Evolutionary conservation across 2,797 vertebrate genomes (phyloP), one percentile per base, ranked within the genome.

Genomic region (Cephalopachus bancanus): DNA sequence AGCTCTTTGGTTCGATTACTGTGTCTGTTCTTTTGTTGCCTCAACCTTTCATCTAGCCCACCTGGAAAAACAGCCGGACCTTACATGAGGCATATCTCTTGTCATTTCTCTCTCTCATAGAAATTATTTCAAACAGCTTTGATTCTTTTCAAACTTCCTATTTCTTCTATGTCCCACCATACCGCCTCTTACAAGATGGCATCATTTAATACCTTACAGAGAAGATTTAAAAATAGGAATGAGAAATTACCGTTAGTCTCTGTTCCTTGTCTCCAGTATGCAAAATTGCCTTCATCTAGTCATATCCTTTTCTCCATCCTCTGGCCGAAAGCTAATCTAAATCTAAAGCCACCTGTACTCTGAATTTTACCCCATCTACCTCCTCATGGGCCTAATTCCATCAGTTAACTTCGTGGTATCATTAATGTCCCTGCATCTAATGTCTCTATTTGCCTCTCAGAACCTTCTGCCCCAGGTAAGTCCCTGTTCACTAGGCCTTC

Each of bases 251-350:
- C 30, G 49, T 88, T 83, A 76, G 62, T 83, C 44, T 96, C 22
- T 76, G 26, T 57, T 64, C 15, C 55, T 88, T 33, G 64, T 57
- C 15, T 93, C 22, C 26, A 91, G 10, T 37, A 17, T 51, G n/a
- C 37, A 83, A 85, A 94, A 83, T 86, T 89, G 85, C 37, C 17
- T 72, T 91, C 26, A 74, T 93, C 57, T 75, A 22, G 83, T 81
- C 51, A 71, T 33, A 49, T 55, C 20, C 14, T 91, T 75, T 94
- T 49, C 33, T 49, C 44, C 28, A 87, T 74, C 51, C 30, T 80
- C 51, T 97, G n/a, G 3, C 83, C 57, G 83, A 89, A 91, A 57
- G 44, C 30, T 94, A 85, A 76, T 85, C 83, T 91, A 76, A 94
- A 93, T 28, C 28, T 20, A n/a, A 95, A 95, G 60, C 24, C 26